Evolutionary conservation across 2,888 invertebrate genomes (phyloP), one percentile per base, ranked within the genome.

Genomic region (Cantharis rufa): DNA sequence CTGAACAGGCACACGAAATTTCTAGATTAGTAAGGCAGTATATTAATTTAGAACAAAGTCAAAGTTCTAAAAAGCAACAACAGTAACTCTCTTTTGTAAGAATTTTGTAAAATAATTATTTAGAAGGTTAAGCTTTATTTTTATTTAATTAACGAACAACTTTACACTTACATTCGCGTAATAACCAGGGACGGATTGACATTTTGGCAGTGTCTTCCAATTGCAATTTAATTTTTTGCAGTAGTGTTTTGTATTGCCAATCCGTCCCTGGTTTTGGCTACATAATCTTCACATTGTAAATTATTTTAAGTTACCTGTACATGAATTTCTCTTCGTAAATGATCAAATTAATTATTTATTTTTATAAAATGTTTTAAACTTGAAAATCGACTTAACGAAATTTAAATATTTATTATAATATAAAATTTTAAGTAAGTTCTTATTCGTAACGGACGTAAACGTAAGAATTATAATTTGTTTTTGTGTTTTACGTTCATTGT

Each of bases 1-100:
- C 98, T 0, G 98, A 98, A 89, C 96, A 99, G 90, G 98, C 98
- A 62, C 97, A 98, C 86, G 98, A 99, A 89, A 97, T 99, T 84
- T 97, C 98, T 70, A 93, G 98, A 81, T 92, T 99, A 84, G 98
- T 99, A 85, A 92, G 98, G 28, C 98, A 99, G 89, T 99, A 99
- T 90, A 98, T 99, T 86, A 96, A 96, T 84, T 94, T 98, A 89
- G 95, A 95, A 84, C 94, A 94, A 86, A 89, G 91, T 71, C 84
- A 87, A 70, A 86, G 84, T 75, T 80, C 82, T 13, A 71, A 76
- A 7, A 76, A 78, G 15, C n/a, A 21, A 66, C 48, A 48, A 48
- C 48, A 48, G n/a, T 48, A 48, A 48, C 48, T 48, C n/a, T 48
- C 48, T 48, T 48, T 48, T 48, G 48, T 48, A 48, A 48, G 48